A percentile compares a stretch with the other conserved stretches of the same genome.
These are phyloP conservation scores for Tapirus indicus DNA, from an alignment of 2,797 vertebrate species.

Conservation along the genomic window DNA sequence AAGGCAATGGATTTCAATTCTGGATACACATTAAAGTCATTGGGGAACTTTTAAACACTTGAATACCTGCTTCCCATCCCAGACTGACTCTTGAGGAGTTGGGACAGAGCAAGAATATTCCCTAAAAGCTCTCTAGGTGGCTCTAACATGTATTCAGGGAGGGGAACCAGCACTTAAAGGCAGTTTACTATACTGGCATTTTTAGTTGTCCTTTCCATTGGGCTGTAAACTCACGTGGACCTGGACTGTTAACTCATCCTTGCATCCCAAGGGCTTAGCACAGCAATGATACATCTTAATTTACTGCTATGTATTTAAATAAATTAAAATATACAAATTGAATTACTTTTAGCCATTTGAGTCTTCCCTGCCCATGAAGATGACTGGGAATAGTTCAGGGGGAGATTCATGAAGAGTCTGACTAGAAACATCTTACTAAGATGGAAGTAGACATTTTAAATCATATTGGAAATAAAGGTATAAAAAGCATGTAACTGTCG, in stretches of 20 bases:
- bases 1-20: neutral
- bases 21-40: neutral
- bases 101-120: neutral
- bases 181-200: neutral
- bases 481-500: neutral
- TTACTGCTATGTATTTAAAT: neutral
- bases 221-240: neutral
- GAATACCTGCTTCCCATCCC: neutral
- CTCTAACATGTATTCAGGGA: neutral
- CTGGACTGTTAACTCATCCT: neutral
- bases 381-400: neutral
- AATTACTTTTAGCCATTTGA: neutral
- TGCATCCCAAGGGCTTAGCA: neutral
- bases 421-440: neutral
- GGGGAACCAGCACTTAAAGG: neutral
- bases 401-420: neutral
- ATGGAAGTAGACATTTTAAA: slow-evolving; percentile 46
- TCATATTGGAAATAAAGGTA: neutral
- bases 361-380: neutral
- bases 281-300: neutral
- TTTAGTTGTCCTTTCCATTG: neutral
- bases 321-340: neutral
- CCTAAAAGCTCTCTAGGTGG: neutral
- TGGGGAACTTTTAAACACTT: neutral
- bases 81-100: neutral